Base-by-base conservation (phyloP, 1,140 invertebrate genomes). In the Drosophila tsacasi region DNA sequence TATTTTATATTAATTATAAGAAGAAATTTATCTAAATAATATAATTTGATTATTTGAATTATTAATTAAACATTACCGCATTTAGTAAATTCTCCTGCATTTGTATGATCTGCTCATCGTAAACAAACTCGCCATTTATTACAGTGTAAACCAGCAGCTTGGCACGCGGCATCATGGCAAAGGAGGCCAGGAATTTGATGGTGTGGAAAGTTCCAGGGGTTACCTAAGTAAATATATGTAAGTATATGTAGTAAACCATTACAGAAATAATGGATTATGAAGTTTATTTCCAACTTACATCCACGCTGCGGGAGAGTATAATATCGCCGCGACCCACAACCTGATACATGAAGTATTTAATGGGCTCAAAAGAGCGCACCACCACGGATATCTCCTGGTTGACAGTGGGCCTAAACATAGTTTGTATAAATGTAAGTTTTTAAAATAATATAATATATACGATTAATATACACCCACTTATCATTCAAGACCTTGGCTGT, bases 261-360 rank as follows among this genome's bases (percentile, higher is more conserved):
- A 15, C 7, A 19, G 0, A 47, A 10, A 7, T n/a, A 17, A 17
- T 32, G 19, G 0, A 9, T 30, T 10, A 15, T n/a, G 19, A 32
- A 25, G 0, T 23, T 19, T 21, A 2, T 13, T 30, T 8, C 15
- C 1, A 25, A 81, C 84, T 91, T 68, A 95, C 94, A 91, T 95
- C 94, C 4, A 97, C 93, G 17, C 96, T 95, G 64, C 95, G 95
- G 1, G 96, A 95, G 15, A 95, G 91, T 2, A 98, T 93, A 27
- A 99, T 96, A 91, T 98, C 96, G 3, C 98, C 98, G 37, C 98
- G 95, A 17, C 97, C 97, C 63, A 99, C 94, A 42, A 99, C 94
- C 87, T 98, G 95, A 87, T 97, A 98, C 80, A 95, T 96, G 21
- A 97, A 94, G 74, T 97, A 95, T 67, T 95, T 95, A 92, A 99